These are phyloP conservation scores for Bucco capensis DNA, from an alignment of 2,113 vertebrate genomes.

Conservation along the genomic window DNA sequence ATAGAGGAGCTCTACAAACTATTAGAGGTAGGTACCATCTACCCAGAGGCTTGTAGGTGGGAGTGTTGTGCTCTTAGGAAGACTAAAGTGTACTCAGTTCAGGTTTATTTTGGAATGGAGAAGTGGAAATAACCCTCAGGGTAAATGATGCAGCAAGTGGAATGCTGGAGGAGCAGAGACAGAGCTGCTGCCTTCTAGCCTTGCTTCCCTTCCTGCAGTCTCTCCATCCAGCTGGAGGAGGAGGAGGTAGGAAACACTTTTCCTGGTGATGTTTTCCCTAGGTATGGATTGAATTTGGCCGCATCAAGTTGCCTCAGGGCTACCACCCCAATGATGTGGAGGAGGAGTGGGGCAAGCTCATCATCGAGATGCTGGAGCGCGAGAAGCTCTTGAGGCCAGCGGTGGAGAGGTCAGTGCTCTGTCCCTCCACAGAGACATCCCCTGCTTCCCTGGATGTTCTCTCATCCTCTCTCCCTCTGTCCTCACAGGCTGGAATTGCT, in stretches of 20 bases:
- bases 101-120: not conserved
- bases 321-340: conserved; percentile 95
- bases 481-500: conserved; percentile 85
- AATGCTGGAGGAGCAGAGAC: accelerated
- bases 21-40: conserved; percentile 81
- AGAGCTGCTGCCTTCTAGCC: not conserved
- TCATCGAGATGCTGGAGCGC: conserved; percentile 95
- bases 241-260: not conserved
- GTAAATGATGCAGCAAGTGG: not conserved
- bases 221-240: not conserved
- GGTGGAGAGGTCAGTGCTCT: conserved; percentile 83
- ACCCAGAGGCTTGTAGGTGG: not conserved
- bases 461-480: not conserved
- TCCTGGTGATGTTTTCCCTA: conserved; percentile 18
- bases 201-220: not conserved
- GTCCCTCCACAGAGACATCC: not conserved
- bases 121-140: not conserved
- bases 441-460: not conserved
- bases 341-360: conserved; percentile 97
- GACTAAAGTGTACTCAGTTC: not conserved
- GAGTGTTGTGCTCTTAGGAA: not conserved
- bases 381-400: conserved; percentile 93
- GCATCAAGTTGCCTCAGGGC: conserved; percentile 90
- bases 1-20: conserved; percentile 92
- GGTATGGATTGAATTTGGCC: conserved; percentile 97